phyloP scores from a whole-genome alignment of 2,797 vertebrate species.

The Ammospiza maritima region DNA sequence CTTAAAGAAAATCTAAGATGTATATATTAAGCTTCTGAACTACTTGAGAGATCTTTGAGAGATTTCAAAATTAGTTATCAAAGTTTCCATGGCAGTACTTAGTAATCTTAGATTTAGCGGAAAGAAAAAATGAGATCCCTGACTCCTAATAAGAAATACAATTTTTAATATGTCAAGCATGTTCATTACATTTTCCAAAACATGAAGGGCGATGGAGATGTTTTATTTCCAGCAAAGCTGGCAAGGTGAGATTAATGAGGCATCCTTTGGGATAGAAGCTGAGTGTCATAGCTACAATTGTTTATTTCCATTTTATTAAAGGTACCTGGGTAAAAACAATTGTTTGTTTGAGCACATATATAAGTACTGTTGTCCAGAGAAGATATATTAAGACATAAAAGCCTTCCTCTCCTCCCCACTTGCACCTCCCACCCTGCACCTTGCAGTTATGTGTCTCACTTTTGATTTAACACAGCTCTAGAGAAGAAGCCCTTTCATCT shows the following conservation, averaged over 20 bases:
- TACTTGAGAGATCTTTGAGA: background rate
- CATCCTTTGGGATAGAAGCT: background rate
- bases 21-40: background rate
- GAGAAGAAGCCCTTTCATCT: background rate
- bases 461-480: background rate
- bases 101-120: background rate
- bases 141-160: background rate
- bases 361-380: background rate
- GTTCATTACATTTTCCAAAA: background rate
- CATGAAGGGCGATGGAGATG: fast-evolving
- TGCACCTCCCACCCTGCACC: fast-evolving
- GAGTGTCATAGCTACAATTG: background rate
- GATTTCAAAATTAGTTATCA: background rate
- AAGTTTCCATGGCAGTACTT: background rate
- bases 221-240: background rate
- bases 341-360: background rate
- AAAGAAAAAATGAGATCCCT: background rate
- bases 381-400: background rate
- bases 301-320: background rate
- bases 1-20: background rate
- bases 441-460: fast-evolving
- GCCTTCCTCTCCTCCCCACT: background rate
- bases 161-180: background rate
- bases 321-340: background rate
- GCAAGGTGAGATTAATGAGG: background rate